Evolutionary conservation across 2,888 invertebrate species (phyloP).

Genomic region (Hyposoter didymator): DNA sequence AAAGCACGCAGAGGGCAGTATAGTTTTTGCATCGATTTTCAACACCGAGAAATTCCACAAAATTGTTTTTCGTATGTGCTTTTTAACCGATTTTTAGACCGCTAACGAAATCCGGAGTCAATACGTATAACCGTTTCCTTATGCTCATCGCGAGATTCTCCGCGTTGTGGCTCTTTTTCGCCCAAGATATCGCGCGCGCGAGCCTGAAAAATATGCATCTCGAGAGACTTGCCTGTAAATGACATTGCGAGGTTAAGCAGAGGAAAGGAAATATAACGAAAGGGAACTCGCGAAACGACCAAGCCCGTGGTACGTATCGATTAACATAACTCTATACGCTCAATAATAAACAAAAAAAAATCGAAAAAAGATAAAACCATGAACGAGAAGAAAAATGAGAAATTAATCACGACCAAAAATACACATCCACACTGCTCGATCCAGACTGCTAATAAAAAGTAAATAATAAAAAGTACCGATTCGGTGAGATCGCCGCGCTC

Average conservation of each 20-base stretch:
- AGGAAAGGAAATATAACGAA: background rate
- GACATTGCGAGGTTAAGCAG: background rate
- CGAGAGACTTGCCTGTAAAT: background rate
- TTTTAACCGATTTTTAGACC: slow-evolving; percentile 28
- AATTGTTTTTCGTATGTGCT: slow-evolving; percentile 38
- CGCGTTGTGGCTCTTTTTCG: background rate
- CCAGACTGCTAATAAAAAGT: slow-evolving; percentile 50
- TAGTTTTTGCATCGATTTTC: slow-evolving; percentile 49
- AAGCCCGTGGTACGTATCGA: slow-evolving; percentile 60
- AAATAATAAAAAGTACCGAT: slow-evolving; percentile 34
- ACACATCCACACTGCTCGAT: slow-evolving; percentile 52
- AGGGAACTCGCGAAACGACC: slow-evolving; percentile 13
- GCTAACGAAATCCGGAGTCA: slow-evolving; percentile 6
- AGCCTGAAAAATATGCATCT: background rate
- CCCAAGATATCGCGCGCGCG: background rate
- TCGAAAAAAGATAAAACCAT: background rate
- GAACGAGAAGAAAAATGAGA: slow-evolving; percentile 10
- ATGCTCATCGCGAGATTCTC: background rate
- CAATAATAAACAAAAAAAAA: slow-evolving; percentile 50
- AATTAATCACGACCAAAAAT: slow-evolving; percentile 65
- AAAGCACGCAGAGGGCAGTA: slow-evolving; percentile 49
- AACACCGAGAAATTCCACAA: background rate
- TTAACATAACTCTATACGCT: slow-evolving; percentile 56
- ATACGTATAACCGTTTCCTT: background rate
- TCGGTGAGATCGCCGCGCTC: slow-evolving; percentile 29